These are phyloP conservation scores for Mustelus asterias DNA, from an alignment of 2,113 vertebrate genomes.

Conservation along the genomic window DNA sequence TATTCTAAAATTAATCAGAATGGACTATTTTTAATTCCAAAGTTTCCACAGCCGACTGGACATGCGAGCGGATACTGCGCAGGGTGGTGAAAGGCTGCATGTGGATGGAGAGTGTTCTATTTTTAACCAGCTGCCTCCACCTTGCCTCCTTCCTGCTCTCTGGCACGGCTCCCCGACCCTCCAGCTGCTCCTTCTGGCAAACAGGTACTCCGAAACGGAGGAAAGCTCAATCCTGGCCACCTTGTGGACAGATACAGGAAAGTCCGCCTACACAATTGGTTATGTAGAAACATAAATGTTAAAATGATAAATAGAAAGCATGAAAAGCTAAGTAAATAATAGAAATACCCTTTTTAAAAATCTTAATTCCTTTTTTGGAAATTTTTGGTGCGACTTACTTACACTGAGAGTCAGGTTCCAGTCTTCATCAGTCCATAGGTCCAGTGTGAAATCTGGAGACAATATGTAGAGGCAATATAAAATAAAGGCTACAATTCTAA, in stretches of 20 bases:
- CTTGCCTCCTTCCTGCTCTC: background rate
- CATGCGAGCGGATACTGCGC: background rate
- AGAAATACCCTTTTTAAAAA: background rate
- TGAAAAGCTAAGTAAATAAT: background rate
- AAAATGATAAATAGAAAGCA: background rate
- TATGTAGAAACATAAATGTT: background rate
- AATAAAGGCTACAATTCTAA: background rate
- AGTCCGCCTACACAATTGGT: background rate
- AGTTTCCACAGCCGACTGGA: background rate
- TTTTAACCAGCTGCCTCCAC: background rate
- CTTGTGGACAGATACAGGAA: background rate
- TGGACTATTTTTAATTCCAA: background rate
- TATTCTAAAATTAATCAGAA: background rate
- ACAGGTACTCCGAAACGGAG: background rate
- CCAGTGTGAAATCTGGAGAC: background rate
- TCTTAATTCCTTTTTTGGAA: background rate
- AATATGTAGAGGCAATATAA: background rate
- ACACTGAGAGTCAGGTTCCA: background rate
- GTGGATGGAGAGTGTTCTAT: background rate
- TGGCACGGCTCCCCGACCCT: background rate
- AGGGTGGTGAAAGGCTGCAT: background rate
- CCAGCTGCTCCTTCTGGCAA: background rate
- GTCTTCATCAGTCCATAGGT: background rate
- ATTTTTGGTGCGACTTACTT: background rate
- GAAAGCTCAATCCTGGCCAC: background rate